Evolutionary conservation across 2,888 invertebrate species (phyloP), one percentile per base, ranked within the genome.

Genomic region (Anoncus sp.): DNA sequence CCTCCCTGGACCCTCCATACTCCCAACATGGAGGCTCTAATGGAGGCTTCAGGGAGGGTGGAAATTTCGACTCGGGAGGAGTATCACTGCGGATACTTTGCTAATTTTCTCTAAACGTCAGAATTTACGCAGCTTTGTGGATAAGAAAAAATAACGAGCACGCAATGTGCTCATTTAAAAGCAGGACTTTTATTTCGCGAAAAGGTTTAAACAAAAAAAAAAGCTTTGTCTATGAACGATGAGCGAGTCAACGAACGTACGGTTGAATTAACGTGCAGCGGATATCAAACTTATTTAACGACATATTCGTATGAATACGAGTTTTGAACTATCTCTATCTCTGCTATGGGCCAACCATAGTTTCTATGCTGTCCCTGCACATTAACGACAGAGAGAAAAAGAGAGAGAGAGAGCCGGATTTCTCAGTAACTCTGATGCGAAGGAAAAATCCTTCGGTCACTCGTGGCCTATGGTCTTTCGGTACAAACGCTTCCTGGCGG

Each of bases 341-440:
- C 43, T 31, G 20, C 3, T 4, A 22, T 20, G 4, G 22, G 22
- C 14, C 24, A 22, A 16, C 10, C 3, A 16, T 16, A 3, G 16
- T 47, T 47, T 16, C 45, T 47, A 18, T 10, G 45, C 18, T 24
- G 16, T n/a, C 4, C 10, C 9, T 53, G 16, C 6, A 45, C 2
- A 16, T 53, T 3, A 14, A 51, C 4, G 51, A 14, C 22, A 38
- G 49, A 51, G 20, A 14, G 12, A 27, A 51, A 66, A 27, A 38
- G 49, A 51, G 20, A 14, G 12, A 27, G 51, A 55, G 24, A 69
- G 27, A 69, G 57, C 69, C 73, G 72, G 77, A 77, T 77, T 77
- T 78, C 51, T 66, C 40, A 47, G 75, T 77, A 73, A 77, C 67
- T 43, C 10, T 18, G 14, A 18, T 14, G 18, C 4, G 31, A 27